Percentiles rank a stretch among this genome's conserved stretches.
phyloP scores from a whole-genome alignment of 2,113 vertebrate species.

The Manacus vitellinus region DNA sequence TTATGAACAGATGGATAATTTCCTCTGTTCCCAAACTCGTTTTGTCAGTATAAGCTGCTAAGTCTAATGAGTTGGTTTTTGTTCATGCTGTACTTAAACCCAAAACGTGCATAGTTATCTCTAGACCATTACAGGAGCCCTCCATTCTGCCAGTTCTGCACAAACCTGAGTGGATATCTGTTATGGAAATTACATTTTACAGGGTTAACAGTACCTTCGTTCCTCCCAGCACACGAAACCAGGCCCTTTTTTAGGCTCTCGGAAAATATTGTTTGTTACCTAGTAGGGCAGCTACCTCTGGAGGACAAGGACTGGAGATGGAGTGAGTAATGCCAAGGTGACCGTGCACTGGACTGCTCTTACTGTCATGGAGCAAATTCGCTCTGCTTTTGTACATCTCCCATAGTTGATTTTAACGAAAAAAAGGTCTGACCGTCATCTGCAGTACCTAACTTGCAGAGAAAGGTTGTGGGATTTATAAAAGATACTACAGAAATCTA shows the following conservation, averaged over 20 bases:
- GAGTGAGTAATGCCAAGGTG: neutral
- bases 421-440: neutral
- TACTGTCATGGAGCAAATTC: neutral
- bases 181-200: fast-evolving
- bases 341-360: fast-evolving
- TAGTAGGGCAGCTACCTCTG: neutral
- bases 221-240: neutral
- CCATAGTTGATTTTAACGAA: neutral
- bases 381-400: neutral
- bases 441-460: neutral
- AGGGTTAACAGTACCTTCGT: neutral
- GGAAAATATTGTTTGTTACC: neutral
- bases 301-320: neutral
- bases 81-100: neutral
- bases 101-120: neutral
- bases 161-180: neutral
- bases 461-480: neutral
- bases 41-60: neutral
- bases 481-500: neutral
- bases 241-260: neutral
- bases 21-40: neutral
- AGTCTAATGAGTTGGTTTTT: neutral
- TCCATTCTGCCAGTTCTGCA: neutral
- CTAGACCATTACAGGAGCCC: neutral
- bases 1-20: neutral